These are phyloP conservation scores for Theocolax elegans DNA, from an alignment of 1,140 invertebrate species.

Conservation along the genomic window DNA sequence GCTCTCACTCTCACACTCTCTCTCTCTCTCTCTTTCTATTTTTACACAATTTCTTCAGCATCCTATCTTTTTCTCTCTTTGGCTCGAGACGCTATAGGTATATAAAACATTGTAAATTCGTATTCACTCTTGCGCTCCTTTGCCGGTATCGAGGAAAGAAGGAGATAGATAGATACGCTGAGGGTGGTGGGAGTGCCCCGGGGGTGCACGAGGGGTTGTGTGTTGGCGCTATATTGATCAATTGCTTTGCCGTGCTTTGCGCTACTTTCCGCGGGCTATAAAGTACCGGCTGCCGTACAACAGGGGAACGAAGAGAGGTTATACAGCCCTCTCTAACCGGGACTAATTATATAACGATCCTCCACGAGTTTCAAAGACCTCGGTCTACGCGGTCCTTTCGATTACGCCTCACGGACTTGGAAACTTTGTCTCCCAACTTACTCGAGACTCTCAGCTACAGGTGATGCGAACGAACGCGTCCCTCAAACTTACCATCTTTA, in stretches of 20 bases:
- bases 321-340: slow-evolving; percentile 37
- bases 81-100: neutral
- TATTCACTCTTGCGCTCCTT: slow-evolving; percentile 6
- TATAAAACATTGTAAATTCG: slow-evolving; percentile 8
- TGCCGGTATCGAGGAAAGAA: slow-evolving; percentile 7
- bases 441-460: no score
- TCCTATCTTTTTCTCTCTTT: no score
- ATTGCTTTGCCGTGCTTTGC: slow-evolving; percentile 67
- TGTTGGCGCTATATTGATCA: slow-evolving; percentile 68
- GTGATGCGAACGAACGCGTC: no score
- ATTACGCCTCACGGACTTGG: no score
- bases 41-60: neutral
- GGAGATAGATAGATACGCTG: slow-evolving; percentile 32
- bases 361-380: slow-evolving; percentile 23
- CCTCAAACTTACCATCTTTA: no score
- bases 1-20: neutral
- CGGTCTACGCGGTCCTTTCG: no score
- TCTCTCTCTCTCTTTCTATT: slow-evolving; percentile 17
- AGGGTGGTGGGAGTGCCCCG: slow-evolving; percentile 47
- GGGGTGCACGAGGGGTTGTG: slow-evolving; percentile 49
- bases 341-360: slow-evolving; percentile 64
- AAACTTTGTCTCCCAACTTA: no score
- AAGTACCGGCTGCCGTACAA: slow-evolving; percentile 46
- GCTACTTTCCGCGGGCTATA: slow-evolving; percentile 63
- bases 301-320: slow-evolving; percentile 33